Evolutionary conservation across 1,140 invertebrate species (phyloP), one percentile per base, ranked within the genome.

Genomic region (Drosophila erecta): DNA sequence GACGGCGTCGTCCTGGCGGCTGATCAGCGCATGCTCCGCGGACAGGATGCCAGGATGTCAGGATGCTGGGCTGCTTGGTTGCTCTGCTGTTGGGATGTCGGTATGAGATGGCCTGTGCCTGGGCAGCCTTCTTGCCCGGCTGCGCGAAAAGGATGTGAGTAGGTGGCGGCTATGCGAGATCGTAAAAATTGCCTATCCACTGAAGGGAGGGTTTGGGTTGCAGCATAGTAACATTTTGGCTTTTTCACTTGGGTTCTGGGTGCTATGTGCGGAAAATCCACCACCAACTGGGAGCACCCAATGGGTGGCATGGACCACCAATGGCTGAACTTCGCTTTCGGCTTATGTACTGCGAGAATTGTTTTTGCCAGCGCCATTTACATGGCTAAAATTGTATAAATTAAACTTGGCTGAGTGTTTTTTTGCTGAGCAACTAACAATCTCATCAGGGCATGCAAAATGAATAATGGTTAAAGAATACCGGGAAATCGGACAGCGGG

Each of bases 261-360:
- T 43, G 14, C 64, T 67, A 7, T 51, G 30, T 41, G 40, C 40
- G 59, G 75, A 47, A 67, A 67, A 87, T 69, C 84, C 79, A 89
- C 84, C 84, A 90, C 84, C 84, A 87, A 90, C 84, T 71, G 84
- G 43, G 84, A 12, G 43, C 76, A 12, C 79, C 83, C 81, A 71
- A 89, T 87, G 84, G 83, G 83, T 89, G 84, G 79, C 61, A 56
- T 64, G 65, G 81, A 70, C 83, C 84, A 89, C 83, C 83, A 87
- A 87, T 87, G 83, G 84, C 76, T 89, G 83, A 66, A 76, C 79
- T 53, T 51, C 37, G 78, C 62, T 58, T 59, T 56, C 62, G 78
- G 62, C 84, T 72, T 86, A 87, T 87, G 76, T 84, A 84, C 76
- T 84, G 51, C 44, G 46, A 37, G 53, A 49, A 33, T 60, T 79